phyloP scores from a whole-genome alignment of 2,797 vertebrate species.

The Chiloscyllium punctatum region DNA sequence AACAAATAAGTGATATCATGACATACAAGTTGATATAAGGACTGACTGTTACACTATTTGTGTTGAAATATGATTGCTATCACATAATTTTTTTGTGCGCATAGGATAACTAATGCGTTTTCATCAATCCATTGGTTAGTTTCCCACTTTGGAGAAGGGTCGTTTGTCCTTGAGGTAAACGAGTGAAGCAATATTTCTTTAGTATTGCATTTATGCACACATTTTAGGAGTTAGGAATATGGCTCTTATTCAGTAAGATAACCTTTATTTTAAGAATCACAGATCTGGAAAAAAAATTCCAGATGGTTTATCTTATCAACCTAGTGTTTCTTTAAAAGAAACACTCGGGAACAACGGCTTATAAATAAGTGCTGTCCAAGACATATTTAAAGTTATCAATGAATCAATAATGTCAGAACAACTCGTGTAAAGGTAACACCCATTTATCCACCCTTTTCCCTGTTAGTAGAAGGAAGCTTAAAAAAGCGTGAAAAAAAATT shows the following conservation, averaged over 20 bases:
- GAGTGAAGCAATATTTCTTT: neutral
- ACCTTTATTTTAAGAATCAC: slow-evolving; percentile 7
- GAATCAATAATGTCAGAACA: neutral
- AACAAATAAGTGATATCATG: neutral
- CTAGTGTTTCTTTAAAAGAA: neutral
- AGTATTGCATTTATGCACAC: neutral
- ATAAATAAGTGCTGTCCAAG: neutral
- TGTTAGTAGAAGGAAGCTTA: neutral
- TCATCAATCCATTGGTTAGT: neutral
- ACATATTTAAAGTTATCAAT: slow-evolving; percentile 1
- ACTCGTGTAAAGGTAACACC: neutral
- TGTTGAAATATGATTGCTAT: neutral
- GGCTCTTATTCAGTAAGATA: slow-evolving; percentile 6
- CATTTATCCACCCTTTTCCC: neutral
- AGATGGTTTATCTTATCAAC: neutral
- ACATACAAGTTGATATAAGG: neutral
- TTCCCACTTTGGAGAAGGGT: neutral
- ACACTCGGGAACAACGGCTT: neutral
- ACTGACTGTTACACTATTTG: neutral
- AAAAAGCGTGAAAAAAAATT: neutral
- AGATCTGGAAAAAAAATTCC: neutral
- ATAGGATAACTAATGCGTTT: neutral
- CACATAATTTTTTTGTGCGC: neutral
- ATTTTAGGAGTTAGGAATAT: neutral
- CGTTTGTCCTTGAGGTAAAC: slow-evolving; percentile 13